These are phyloP conservation scores for Yponomeuta sedellus DNA, from an alignment of 2,888 invertebrate genomes.

Conservation along the genomic window DNA sequence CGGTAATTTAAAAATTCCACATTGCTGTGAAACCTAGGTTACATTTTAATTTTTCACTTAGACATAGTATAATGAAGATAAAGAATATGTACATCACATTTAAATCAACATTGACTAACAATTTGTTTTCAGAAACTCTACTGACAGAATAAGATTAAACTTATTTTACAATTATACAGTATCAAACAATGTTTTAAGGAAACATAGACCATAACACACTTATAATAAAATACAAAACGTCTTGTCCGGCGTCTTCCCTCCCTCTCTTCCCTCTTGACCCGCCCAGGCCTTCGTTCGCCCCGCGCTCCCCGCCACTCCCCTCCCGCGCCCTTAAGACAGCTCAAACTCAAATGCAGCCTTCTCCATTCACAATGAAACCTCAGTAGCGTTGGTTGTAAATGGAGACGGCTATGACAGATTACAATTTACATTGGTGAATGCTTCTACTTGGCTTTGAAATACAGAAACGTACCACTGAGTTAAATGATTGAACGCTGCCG, in stretches of 20 bases:
- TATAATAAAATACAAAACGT: neutral
- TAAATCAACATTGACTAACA: neutral
- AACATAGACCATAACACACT: neutral
- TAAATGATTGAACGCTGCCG: no score
- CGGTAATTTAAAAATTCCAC: neutral
- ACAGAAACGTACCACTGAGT: no score
- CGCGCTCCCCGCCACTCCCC: conserved; percentile 38
- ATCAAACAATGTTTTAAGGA: neutral
- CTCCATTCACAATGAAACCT: neutral
- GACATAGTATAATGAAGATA: neutral
- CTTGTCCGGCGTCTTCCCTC: conserved; percentile 17
- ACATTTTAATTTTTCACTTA: neutral
- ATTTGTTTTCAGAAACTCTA: neutral
- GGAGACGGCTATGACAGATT: neutral
- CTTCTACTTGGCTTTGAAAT: neutral
- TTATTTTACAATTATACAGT: neutral
- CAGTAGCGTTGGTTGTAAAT: no score
- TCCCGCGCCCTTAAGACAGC: conserved; percentile 58
- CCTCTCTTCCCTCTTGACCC: conserved; percentile 24
- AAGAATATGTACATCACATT: neutral
- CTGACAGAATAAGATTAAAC: neutral
- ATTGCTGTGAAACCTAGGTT: neutral
- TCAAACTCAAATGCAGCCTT: conserved; percentile 9
- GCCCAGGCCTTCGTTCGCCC: conserved; percentile 38
- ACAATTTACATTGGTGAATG: neutral